Evolutionary conservation across 2,888 invertebrate genomes (phyloP), one percentile per base, ranked within the genome.

Genomic region (Ormyrus thymus): DNA sequence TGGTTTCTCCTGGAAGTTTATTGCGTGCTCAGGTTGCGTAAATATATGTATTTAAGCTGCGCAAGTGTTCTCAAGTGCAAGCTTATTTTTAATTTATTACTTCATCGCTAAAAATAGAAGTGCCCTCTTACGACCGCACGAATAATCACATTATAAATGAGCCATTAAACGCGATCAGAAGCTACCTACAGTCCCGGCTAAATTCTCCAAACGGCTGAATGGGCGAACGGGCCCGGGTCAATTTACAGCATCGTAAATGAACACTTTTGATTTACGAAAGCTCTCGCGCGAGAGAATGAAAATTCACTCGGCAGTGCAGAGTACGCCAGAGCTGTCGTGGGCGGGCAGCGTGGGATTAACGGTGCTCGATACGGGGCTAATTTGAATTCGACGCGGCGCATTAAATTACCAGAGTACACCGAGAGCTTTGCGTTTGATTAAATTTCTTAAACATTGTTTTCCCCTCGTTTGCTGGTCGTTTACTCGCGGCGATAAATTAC

Each of bases 341-440:
- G 58, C 62, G 68, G 46, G 51, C 13, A 15, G 7, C 51, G 66
- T 55, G 29, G 56, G 66, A 59, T 77, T 66, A 72, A 77, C 59
- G 61, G 55, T 62, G 29, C 29, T 62, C 61, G 61, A 62, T 76
- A 29, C 43, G 55, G 29, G 51, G 46, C 69, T 75, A 68, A 75
- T 75, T 75, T 68, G 55, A 9, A 68, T 75, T 75, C 62, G 55
- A 71, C 76, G 29, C 29, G 56, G 45, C 53, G 15, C 46, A 77
- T 71, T 65, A 51, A 59, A n/a, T 62, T 71, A 59, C 59, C n/a
- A 45, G 61, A 15, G 13, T 29, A 4, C 48, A 48, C 4, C 29
- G 15, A 69, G 43, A 68, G 69, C 69, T 64, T 70, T 64, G 45
- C 69, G 56, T 50, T 69, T 51, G 55, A 48, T 43, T 75, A 29